Conservation (phyloP, 1,140 invertebrate species). For the Ooceraea biroi region DNA sequence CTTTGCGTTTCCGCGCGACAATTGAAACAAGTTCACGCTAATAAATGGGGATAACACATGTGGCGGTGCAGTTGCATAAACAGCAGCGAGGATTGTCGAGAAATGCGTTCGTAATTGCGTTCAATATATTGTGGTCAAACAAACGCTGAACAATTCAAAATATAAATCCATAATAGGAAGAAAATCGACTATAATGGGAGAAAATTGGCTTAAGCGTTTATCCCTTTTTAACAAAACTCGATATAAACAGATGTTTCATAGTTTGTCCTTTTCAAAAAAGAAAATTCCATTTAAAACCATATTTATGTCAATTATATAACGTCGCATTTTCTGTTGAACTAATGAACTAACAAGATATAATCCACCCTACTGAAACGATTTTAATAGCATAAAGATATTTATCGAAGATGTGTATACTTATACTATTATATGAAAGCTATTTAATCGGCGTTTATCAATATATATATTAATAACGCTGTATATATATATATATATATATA, state of each 20-base stretch:
- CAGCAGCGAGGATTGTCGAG: background rate
- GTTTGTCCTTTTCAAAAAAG: background rate
- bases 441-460: too few species aligned
- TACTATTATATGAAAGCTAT: too few species aligned
- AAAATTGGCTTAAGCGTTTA: background rate
- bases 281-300: background rate
- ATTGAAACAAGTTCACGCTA: background rate
- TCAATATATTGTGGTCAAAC: background rate
- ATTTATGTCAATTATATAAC: conserved; percentile 8
- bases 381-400: conserved; percentile 12
- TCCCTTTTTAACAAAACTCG: background rate
- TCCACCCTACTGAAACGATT: conserved; percentile 12
- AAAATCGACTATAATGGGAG: too few species aligned
- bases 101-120: background rate
- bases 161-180: too few species aligned
- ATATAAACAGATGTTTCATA: background rate
- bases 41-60: background rate
- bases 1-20: background rate
- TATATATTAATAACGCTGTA: too few species aligned
- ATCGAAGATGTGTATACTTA: too few species aligned
- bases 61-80: background rate
- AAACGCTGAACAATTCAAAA: background rate
- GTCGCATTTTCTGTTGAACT: conserved; percentile 25
- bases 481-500: too few species aligned
- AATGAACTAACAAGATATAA: conserved; percentile 20